These are phyloP conservation scores for Sebastes minor DNA, from an alignment of 2,797 vertebrate species.

Conservation along the genomic window DNA sequence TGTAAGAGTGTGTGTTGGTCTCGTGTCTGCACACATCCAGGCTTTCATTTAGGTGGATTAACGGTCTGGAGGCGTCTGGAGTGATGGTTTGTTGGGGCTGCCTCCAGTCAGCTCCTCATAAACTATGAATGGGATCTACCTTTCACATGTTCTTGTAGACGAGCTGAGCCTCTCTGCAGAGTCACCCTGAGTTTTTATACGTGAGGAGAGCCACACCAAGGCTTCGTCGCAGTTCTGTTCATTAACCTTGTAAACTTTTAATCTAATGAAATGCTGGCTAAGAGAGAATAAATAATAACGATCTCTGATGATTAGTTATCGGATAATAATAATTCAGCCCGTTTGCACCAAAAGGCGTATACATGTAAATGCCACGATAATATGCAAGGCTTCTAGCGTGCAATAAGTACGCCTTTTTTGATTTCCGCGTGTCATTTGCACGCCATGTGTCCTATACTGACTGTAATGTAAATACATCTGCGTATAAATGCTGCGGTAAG, in stretches of 20 bases:
- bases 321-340: not conserved
- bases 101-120: conserved; percentile 40
- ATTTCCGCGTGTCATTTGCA: too few species aligned
- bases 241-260: not conserved
- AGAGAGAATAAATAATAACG: not conserved
- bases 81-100: conserved; percentile 36
- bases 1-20: not conserved
- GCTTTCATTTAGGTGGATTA: conserved; percentile 11
- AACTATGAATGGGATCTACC: conserved; percentile 55
- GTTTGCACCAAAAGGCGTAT: too few species aligned
- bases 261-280: not conserved
- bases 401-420: too few species aligned
- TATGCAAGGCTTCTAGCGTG: too few species aligned
- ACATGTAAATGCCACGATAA: too few species aligned
- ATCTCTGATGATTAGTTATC: not conserved
- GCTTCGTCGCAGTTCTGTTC: not conserved
- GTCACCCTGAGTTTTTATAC: not conserved
- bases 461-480: too few species aligned
- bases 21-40: not conserved
- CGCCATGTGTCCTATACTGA: too few species aligned
- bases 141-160: conserved; percentile 14
- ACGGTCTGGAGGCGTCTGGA: conserved; percentile 7
- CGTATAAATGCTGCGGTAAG: too few species aligned
- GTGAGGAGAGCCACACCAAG: not conserved
- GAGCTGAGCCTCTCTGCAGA: not conserved